phyloP scores from a whole-genome alignment of 2,113 vertebrate species.

The Malurus alboscapulatus region DNA sequence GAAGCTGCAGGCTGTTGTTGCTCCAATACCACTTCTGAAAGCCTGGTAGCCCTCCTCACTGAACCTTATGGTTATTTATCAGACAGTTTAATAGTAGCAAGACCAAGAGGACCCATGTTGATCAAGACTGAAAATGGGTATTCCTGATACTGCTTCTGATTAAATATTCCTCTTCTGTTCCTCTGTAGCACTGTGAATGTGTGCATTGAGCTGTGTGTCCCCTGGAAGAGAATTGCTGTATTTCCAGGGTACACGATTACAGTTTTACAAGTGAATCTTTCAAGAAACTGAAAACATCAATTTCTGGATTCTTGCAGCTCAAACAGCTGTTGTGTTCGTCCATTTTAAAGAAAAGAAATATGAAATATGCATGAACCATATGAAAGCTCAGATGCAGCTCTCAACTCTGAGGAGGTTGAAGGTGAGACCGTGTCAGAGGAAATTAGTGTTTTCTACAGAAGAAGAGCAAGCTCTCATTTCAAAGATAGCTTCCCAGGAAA shows the following conservation, averaged over 20 bases:
- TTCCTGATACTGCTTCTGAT: not conserved
- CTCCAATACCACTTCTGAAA: conserved; percentile 3
- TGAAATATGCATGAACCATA: not conserved
- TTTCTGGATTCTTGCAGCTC: not conserved
- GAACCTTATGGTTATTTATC: conserved; percentile 7
- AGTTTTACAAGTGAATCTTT: not conserved
- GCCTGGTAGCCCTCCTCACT: not conserved
- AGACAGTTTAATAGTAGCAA: not conserved
- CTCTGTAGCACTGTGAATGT: not conserved
- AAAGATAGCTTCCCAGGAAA: not conserved
- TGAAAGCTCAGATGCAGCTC: not conserved
- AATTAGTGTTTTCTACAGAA: not conserved
- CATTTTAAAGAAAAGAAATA: not conserved
- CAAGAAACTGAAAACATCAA: not conserved
- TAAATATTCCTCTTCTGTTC: not conserved
- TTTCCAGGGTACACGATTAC: not conserved
- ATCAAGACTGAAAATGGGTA: not conserved
- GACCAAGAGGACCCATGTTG: not conserved
- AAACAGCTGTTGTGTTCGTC: not conserved
- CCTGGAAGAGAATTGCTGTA: not conserved
- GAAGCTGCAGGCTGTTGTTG: not conserved
- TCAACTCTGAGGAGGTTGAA: not conserved
- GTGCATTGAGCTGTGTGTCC: not conserved
- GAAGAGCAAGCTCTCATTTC: not conserved
- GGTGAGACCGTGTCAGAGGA: not conserved